Evolutionary conservation across 2,113 vertebrate species (phyloP).

Genomic region (Tetrao urogallus): DNA sequence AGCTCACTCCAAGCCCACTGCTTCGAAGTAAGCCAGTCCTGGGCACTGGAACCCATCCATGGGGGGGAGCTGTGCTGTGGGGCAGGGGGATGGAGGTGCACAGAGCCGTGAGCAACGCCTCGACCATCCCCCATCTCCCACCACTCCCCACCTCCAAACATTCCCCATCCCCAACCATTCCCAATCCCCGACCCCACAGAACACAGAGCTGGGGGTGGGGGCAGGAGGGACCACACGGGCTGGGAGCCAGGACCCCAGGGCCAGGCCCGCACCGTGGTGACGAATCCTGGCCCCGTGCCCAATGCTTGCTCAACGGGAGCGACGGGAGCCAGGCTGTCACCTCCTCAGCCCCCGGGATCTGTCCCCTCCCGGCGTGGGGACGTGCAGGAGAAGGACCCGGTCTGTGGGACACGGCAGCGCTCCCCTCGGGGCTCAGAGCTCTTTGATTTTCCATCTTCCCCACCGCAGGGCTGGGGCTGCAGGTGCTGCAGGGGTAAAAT

Average conservation of each 20-base stretch:
- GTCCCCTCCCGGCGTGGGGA: neutral
- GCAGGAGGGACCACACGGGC: neutral
- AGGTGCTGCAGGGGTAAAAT: neutral
- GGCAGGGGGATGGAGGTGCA: too few species aligned
- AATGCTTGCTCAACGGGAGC: slow-evolving; percentile 12
- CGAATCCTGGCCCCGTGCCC: slow-evolving; percentile 30
- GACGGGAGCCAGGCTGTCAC: slow-evolving; percentile 50
- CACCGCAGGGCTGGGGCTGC: neutral
- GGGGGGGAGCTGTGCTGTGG: too few species aligned
- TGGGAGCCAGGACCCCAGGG: neutral
- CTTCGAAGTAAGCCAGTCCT: neutral
- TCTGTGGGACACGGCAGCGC: fast-evolving
- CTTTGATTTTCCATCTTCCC: neutral
- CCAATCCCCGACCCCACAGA: neutral
- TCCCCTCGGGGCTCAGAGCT: neutral
- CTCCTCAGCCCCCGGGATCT: slow-evolving; percentile 1
- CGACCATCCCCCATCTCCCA: too few species aligned
- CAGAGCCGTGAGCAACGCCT: too few species aligned
- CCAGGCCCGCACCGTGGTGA: neutral
- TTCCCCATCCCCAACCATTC: neutral
- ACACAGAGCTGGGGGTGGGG: neutral
- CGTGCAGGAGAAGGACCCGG: neutral
- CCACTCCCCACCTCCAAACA: too few species aligned
- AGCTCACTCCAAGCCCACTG: neutral
- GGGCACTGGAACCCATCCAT: too few species aligned